A percentile compares a stretch with the other conserved stretches of the same genome.
Evolutionary conservation across 2,888 invertebrate species (phyloP).

Genomic region (Bimastos eiseni): DNA sequence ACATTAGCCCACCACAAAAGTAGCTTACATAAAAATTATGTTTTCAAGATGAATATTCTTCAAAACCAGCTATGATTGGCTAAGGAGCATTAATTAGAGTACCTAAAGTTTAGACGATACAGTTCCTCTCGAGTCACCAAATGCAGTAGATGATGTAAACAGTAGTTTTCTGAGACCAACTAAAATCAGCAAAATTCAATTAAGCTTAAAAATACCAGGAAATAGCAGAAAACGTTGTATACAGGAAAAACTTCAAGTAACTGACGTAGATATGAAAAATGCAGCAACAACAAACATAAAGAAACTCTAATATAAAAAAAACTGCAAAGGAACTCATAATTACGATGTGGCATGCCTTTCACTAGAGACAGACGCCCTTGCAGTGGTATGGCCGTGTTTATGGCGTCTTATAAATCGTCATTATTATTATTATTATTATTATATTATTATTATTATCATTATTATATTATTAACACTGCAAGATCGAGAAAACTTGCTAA

Average conservation of each 20-base stretch:
- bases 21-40: background rate
- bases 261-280: background rate
- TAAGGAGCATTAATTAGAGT: background rate
- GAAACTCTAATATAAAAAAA: background rate
- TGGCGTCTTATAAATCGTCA: too few relatives aligned
- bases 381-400: too few relatives aligned
- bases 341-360: too few relatives aligned
- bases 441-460: too few relatives aligned
- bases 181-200: background rate
- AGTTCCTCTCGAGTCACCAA: slow-evolving; percentile 7
- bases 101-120: background rate
- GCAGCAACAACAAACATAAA: background rate
- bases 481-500: background rate
- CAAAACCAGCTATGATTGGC: background rate
- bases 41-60: background rate
- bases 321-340: background rate
- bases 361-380: too few relatives aligned
- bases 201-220: background rate
- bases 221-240: background rate
- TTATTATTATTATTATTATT: too few relatives aligned
- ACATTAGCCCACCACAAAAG: background rate
- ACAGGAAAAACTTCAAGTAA: background rate
- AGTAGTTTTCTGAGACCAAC: slow-evolving; percentile 20
- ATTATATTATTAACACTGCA: too few relatives aligned
- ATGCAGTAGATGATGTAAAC: background rate